Conservation (phyloP, 2,888 invertebrate species). For the Eucera pruinosa region DNA sequence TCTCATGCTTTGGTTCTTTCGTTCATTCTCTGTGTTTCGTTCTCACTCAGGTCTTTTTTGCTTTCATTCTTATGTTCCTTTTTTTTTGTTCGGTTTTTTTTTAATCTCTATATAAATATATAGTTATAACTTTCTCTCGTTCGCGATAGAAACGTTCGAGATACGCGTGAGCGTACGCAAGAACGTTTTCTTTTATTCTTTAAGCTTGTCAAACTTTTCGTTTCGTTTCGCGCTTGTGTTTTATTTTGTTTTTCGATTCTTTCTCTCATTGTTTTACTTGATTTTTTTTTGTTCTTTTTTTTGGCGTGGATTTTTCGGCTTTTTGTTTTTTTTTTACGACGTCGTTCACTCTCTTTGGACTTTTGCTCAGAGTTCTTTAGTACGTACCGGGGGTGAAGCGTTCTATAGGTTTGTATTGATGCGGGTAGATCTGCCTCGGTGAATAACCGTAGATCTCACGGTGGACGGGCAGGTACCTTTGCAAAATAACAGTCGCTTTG, state of each 20-base stretch:
- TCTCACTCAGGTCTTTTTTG: conserved; percentile 41
- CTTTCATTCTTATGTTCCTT: conserved; percentile 26
- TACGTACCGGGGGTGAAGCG: conserved; percentile 95
- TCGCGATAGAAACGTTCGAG: no score
- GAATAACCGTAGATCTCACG: conserved; percentile 96
- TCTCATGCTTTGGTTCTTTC: conserved; percentile 45
- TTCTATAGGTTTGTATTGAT: conserved; percentile 91
- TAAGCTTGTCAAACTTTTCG: conserved; percentile 48
- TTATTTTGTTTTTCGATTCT: conserved; percentile 52
- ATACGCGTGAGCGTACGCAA: conserved; percentile 58
- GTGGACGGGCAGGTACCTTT: conserved; percentile 92
- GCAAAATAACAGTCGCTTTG: conserved; percentile 20
- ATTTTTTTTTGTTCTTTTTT: conserved; percentile 26
- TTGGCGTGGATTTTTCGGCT: conserved; percentile 41
- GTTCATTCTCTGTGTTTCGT: conserved; percentile 44
- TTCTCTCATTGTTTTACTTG: conserved; percentile 51
- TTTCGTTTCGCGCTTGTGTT: conserved; percentile 71
- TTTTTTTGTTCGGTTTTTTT: conserved; percentile 10
- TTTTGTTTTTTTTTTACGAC: conserved; percentile 56
- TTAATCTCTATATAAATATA: conserved; percentile 12
- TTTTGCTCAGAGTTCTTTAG: conserved; percentile 75
- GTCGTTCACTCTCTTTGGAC: conserved; percentile 65
- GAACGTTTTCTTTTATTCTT: no score
- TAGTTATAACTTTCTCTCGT: conserved; percentile 9
- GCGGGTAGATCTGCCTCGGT: conserved; percentile 94